phyloP scores from a whole-genome alignment of 2,888 invertebrate genomes.

The Neuroscelio doddi region DNA sequence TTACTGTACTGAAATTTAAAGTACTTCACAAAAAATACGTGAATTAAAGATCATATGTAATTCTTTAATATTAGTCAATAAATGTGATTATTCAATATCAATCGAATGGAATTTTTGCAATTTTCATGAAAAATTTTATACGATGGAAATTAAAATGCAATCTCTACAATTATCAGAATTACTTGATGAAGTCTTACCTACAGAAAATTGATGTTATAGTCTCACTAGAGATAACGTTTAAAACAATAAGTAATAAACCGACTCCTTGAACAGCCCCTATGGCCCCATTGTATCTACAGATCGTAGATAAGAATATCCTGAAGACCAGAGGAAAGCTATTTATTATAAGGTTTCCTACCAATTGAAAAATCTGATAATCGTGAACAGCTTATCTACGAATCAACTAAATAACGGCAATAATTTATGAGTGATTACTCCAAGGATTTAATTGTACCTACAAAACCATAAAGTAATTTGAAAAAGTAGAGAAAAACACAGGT shows the following conservation, averaged over 20 bases:
- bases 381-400: slow-evolving; percentile 5
- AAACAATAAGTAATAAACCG: neutral
- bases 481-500: neutral
- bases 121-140: too few species aligned
- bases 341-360: slow-evolving; percentile 5
- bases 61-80: too few species aligned
- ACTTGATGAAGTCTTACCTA: neutral
- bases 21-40: too few species aligned
- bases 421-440: neutral
- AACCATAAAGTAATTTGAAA: neutral
- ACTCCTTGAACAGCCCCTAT: neutral
- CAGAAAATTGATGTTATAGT: neutral
- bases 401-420: slow-evolving; percentile 4
- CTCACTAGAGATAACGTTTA: too few species aligned
- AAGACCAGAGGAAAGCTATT: slow-evolving; percentile 8
- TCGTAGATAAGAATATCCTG: slow-evolving; percentile 7
- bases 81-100: too few species aligned
- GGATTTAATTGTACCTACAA: neutral
- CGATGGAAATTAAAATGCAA: too few species aligned
- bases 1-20: too few species aligned
- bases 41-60: too few species aligned
- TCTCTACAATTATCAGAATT: too few species aligned
- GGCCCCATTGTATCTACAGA: slow-evolving; percentile 8
- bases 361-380: slow-evolving; percentile 8
- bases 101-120: too few species aligned